Base-by-base conservation (phyloP, 2,113 vertebrate species). In the Sceloporus undulatus region DNA sequence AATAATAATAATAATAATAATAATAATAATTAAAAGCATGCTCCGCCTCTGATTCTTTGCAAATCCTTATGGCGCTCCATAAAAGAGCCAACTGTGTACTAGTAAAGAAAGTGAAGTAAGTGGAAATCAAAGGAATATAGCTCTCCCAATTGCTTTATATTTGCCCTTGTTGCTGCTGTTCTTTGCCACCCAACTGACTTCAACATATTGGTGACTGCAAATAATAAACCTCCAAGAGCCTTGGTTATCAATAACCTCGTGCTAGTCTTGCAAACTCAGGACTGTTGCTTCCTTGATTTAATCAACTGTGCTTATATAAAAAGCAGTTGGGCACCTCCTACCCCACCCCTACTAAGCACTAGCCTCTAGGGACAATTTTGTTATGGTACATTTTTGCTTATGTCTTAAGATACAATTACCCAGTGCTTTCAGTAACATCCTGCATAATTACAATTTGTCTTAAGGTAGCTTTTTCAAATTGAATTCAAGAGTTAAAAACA, bases 381-480 rank as follows among this genome's bases (percentile, higher is more conserved):
- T 77, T 91, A 87, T 82, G 87, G 27, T 92, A 74, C 23, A 68
- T 68, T 82, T 82, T 42, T 62, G 56, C 27, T 74, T 92, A 81
- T 85, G 85, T 27, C 75, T 82, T 90, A 40, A 94, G 70, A 87
- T 68, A 68, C 10, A 62, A 77, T 25, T 87, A 54, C 87, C 91
- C 93, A 34, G 92, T 93, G 92, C 73, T 48, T 93, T 95, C 75
- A 80, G 89, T 91, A 86, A 92, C 86, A 92, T 79, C 79, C 94
- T 87, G 85, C 90, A 93, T 91, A 91, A 93, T 94, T 92, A 94
- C 70, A 23, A 88, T 93, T 96, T 95, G 59, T 93, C 91, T 93
- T 94, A 88, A 94, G 91, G 94, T 95, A 92, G 87, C 40, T 90
- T 88, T 91, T 95, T 95, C 94, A 92, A 95, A 96, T 92, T 89